phyloP scores from a whole-genome alignment of 2,888 invertebrate genomes.

The Apodemia zela region DNA sequence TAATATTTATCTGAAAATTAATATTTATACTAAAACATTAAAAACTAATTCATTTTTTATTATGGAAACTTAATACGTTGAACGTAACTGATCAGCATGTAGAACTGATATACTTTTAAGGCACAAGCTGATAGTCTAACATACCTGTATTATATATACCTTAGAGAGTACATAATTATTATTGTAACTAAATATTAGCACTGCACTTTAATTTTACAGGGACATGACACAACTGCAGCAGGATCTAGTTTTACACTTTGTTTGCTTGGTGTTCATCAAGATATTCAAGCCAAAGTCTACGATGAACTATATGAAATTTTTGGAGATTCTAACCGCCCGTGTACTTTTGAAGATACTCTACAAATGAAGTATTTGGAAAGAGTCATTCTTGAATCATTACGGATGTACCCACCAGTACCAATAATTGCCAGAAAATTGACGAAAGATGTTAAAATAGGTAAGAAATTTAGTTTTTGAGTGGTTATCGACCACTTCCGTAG shows the following conservation, averaged over 20 bases:
- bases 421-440: constrained; percentile 86
- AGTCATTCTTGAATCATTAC: constrained; percentile 87
- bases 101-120: no score
- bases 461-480: constrained; percentile 2
- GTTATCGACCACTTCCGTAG: no score
- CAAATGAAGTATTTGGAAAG: constrained; percentile 91
- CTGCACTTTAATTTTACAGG: constrained; percentile 40
- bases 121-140: no score
- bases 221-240: constrained; percentile 81
- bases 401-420: constrained; percentile 90
- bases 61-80: no score
- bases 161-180: no score
- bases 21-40: no score
- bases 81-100: no score
- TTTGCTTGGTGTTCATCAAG: constrained; percentile 88
- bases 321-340: constrained; percentile 87
- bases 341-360: constrained; percentile 87
- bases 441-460: constrained; percentile 85
- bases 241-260: constrained; percentile 93
- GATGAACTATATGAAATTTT: constrained; percentile 88
- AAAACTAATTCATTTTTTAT: no score
- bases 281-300: constrained; percentile 88
- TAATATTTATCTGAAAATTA: no score
- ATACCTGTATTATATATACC: no score
- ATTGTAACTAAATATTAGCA: no score